A percentile compares a stretch with the other conserved stretches of the same genome.
Evolutionary conservation across 2,797 vertebrate species (phyloP).

Genomic region (Erethizon dorsatum): DNA sequence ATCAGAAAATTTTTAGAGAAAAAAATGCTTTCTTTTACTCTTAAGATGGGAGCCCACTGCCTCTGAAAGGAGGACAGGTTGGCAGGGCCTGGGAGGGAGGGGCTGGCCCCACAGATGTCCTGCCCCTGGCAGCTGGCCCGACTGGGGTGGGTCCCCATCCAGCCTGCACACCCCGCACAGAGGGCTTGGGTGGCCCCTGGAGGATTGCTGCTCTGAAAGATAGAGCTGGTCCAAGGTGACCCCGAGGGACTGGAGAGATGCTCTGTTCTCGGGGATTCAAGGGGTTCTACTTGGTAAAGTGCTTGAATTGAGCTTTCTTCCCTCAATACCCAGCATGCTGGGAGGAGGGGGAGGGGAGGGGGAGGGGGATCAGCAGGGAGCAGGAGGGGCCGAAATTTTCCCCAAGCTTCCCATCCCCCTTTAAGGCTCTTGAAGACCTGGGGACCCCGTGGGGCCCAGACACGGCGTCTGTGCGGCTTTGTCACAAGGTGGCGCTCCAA

Average conservation of each 20-base stretch:
- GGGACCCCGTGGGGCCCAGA: not conserved
- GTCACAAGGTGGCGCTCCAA: conserved; percentile 68
- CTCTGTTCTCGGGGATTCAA: not conserved
- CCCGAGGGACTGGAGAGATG: not conserved
- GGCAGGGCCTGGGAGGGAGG: fast-evolving
- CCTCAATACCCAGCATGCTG: not conserved
- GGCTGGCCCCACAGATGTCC: fast-evolving
- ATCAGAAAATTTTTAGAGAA: not conserved
- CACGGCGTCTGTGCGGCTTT: fast-evolving
- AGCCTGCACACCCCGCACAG: not conserved
- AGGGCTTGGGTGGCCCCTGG: not conserved
- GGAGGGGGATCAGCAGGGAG: not conserved
- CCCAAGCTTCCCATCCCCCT: not conserved
- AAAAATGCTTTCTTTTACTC: not conserved
- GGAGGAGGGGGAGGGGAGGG: not conserved
- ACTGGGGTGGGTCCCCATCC: not conserved
- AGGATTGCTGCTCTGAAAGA: not conserved
- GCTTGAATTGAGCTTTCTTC: not conserved
- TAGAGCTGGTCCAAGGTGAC: not conserved
- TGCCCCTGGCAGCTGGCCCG: not conserved
- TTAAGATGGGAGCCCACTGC: not conserved
- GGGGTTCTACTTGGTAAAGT: not conserved
- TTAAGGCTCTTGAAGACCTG: not conserved
- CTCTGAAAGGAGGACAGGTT: not conserved
- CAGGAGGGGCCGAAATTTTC: too few species aligned